A percentile compares a stretch with the other conserved stretches of the same genome.
Evolutionary conservation across 1,140 invertebrate species (phyloP).

Genomic region (Heliconius nattereri): DNA sequence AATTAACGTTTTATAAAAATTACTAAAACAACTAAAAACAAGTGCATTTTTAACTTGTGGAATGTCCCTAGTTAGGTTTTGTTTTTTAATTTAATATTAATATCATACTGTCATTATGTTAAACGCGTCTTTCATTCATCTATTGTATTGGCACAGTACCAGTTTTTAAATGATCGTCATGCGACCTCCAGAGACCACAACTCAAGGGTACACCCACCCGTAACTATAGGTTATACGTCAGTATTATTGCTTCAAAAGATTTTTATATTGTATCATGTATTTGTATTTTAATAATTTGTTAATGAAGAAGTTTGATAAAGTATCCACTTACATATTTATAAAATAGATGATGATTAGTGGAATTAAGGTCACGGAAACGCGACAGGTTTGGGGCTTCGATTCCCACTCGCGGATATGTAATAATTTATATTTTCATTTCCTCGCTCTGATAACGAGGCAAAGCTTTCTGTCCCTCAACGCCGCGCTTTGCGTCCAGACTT

Average conservation of each 20-base stretch:
- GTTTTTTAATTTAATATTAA: not conserved
- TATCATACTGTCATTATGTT: not conserved
- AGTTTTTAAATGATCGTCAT: slow-evolving; percentile 11
- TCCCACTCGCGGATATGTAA: too few species aligned
- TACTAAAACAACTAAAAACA: too few species aligned
- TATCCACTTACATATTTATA: too few species aligned
- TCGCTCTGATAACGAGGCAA: too few species aligned
- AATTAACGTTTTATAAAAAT: too few species aligned
- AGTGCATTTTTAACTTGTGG: not conserved
- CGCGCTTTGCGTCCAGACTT: too few species aligned
- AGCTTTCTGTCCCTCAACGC: too few species aligned
- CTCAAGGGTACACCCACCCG: slow-evolving; percentile 11
- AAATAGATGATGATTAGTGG: too few species aligned
- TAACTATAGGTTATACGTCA: not conserved
- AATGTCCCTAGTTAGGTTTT: not conserved
- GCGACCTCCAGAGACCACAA: not conserved
- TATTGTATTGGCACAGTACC: not conserved
- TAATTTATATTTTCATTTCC: too few species aligned
- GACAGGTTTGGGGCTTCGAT: too few species aligned
- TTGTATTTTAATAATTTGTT: not conserved
- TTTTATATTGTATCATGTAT: not conserved
- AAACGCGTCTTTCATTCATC: not conserved
- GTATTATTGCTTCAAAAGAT: not conserved
- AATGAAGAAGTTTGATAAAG: not conserved
- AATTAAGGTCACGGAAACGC: too few species aligned